Evolutionary conservation across 30 jellyfish, hydroid and myxozoan genomes (phyloP).

Genomic region (Phacellophora camtschatica): DNA sequence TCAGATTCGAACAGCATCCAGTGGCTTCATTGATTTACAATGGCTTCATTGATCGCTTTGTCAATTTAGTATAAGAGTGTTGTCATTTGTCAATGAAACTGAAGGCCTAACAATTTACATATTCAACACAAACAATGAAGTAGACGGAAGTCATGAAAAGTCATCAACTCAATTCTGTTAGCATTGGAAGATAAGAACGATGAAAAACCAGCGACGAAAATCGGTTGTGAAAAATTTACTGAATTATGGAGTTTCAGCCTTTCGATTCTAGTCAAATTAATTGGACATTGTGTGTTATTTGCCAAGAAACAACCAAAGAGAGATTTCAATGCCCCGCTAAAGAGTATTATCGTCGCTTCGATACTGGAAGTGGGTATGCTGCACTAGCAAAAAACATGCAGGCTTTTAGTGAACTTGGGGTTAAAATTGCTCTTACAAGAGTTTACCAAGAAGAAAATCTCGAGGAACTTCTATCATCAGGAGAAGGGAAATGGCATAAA

Average conservation of each 20-base stretch:
- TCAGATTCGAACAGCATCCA: conserved; percentile 1
- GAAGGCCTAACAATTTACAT: not conserved
- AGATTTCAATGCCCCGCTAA: conserved; percentile 51
- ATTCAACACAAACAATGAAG: not conserved
- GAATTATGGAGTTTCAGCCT: too few relatives aligned
- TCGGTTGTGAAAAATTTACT: too few relatives aligned
- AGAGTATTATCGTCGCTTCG: conserved; percentile 32
- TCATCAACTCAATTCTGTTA: too few relatives aligned
- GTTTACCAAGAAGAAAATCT: conserved; percentile 2
- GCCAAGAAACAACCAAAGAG: conserved; percentile 42
- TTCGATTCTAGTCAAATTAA: too few relatives aligned
- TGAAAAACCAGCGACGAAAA: too few relatives aligned
- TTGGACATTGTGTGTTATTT: conserved; percentile 40
- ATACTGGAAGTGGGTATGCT: conserved; percentile 40
- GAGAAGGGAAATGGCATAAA: conserved; percentile 52
- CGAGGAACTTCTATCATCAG: conserved; percentile 15
- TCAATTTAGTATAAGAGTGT: not conserved
- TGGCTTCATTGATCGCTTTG: not conserved
- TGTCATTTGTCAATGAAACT: conserved; percentile 3
- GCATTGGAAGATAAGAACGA: too few relatives aligned
- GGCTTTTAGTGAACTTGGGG: conserved; percentile 40
- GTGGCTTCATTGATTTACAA: conserved; percentile 8
- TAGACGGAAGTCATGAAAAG: too few relatives aligned
- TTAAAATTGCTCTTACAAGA: not conserved
- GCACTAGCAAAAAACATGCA: conserved; percentile 26